A percentile compares a stretch with the other conserved stretches of the same genome.
phyloP scores from a whole-genome alignment of 2,888 invertebrate genomes.

The Tetropium fuscum region DNA sequence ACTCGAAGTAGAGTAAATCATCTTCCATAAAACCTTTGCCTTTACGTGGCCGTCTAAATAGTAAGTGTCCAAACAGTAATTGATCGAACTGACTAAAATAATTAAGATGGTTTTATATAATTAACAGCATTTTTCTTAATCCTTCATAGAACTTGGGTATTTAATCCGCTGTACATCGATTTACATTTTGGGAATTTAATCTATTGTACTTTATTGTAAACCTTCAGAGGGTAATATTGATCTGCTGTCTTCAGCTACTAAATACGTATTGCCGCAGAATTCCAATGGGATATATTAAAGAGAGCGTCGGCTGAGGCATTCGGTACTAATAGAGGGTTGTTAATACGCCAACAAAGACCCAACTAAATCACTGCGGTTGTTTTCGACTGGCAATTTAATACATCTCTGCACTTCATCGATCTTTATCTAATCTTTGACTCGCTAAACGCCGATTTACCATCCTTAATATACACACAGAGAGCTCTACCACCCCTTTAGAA shows the following conservation, averaged over 20 bases:
- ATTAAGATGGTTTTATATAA: no score
- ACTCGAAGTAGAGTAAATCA: no score
- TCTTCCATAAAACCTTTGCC: no score
- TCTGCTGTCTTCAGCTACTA: background rate
- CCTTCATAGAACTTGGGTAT: no score
- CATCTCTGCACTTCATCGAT: slow-evolving; percentile 59
- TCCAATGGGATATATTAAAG: background rate
- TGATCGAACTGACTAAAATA: no score
- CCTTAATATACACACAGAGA: slow-evolving; percentile 23
- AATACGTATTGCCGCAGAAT: no score
- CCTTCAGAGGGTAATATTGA: background rate
- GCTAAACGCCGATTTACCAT: slow-evolving; percentile 45
- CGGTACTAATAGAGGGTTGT: slow-evolving; percentile 13
- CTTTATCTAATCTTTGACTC: slow-evolving; percentile 52
- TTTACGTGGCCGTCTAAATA: no score
- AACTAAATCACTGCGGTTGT: slow-evolving; percentile 44
- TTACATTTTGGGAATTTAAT: no score
- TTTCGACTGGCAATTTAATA: slow-evolving; percentile 55
- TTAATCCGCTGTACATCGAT: no score
- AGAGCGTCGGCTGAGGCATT: slow-evolving; percentile 11
- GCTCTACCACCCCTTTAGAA: slow-evolving; percentile 27
- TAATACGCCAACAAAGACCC: slow-evolving; percentile 27
- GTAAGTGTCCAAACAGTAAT: no score
- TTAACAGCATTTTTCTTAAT: no score
- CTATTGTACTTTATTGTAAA: no score